phyloP scores from a whole-genome alignment of 2,113 vertebrate species.

The Ptyas mucosa region DNA sequence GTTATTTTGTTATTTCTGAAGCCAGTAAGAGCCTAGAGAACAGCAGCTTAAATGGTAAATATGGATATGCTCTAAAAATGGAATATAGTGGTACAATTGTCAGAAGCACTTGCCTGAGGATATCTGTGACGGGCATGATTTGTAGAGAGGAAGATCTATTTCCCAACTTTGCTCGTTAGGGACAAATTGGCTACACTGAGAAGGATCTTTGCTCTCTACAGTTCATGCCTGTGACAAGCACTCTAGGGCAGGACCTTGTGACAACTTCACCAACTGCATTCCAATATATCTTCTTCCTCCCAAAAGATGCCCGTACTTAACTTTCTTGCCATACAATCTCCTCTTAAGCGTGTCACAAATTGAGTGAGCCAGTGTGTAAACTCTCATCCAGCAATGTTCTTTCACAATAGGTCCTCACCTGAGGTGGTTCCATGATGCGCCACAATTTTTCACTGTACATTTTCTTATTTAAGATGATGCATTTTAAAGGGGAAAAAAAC shows the following conservation, averaged over 20 bases:
- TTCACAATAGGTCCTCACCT: neutral
- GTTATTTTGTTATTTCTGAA: neutral
- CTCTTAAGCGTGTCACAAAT: neutral
- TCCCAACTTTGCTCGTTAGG: neutral
- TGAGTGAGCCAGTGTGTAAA: neutral
- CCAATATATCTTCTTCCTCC: neutral
- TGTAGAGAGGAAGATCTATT: neutral
- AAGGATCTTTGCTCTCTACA: neutral
- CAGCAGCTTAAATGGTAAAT: neutral
- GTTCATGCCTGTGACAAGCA: neutral
- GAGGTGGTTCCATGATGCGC: neutral
- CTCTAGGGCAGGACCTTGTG: neutral
- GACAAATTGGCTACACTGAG: neutral
- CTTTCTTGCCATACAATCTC: neutral
- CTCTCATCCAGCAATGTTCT: neutral
- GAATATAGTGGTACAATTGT: neutral
- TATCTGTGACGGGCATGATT: neutral
- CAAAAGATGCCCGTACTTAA: neutral
- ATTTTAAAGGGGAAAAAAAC: neutral
- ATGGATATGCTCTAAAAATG: neutral
- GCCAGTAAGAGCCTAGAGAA: neutral
- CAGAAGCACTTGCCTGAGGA: neutral
- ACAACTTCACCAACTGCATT: neutral
- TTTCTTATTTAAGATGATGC: neutral
- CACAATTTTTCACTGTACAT: neutral